Percentiles rank a stretch among this genome's conserved stretches.
These are phyloP conservation scores for Natator depressus DNA, from an alignment of 2,113 vertebrate genomes.

Conservation along the genomic window DNA sequence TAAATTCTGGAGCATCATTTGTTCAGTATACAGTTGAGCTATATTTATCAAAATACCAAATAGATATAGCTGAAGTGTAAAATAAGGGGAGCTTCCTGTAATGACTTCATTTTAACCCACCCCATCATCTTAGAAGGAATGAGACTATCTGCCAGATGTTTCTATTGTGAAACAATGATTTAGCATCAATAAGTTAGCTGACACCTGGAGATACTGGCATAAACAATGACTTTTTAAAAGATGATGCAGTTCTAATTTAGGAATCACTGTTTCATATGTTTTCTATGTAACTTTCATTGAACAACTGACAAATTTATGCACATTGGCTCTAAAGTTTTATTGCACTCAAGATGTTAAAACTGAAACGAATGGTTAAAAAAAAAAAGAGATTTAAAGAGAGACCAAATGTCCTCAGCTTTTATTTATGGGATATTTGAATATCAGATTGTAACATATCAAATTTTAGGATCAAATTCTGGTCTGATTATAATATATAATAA, in stretches of 20 bases:
- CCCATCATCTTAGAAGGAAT: constrained; percentile 65
- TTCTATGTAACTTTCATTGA: constrained; percentile 80
- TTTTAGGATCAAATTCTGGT: not conserved
- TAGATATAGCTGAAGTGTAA: constrained; percentile 25
- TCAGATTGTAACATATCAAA: not conserved
- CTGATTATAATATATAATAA: not conserved
- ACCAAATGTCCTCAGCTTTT: constrained; percentile 29
- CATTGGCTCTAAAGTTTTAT: constrained; percentile 55
- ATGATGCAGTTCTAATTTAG: constrained; percentile 94
- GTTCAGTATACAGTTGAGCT: not conserved
- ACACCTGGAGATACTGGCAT: constrained; percentile 94
- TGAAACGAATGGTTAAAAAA: constrained; percentile 49
- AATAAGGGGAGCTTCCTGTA: constrained; percentile 66
- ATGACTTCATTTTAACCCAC: constrained; percentile 73
- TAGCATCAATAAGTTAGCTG: constrained; percentile 82
- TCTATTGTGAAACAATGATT: constrained; percentile 81
- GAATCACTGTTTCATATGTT: constrained; percentile 79
- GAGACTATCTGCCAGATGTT: constrained; percentile 79
- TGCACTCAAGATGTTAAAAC: constrained; percentile 34
- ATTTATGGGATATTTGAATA: constrained; percentile 16
- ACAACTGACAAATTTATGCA: constrained; percentile 71
- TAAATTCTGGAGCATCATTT: constrained; percentile 18
- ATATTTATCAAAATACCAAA: not conserved
- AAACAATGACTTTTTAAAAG: constrained; percentile 95
- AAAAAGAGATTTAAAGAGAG: not conserved